A percentile compares a stretch with the other conserved stretches of the same genome.
Conservation (phyloP, 2,888 invertebrate species). For the Pheosia tremula region DNA sequence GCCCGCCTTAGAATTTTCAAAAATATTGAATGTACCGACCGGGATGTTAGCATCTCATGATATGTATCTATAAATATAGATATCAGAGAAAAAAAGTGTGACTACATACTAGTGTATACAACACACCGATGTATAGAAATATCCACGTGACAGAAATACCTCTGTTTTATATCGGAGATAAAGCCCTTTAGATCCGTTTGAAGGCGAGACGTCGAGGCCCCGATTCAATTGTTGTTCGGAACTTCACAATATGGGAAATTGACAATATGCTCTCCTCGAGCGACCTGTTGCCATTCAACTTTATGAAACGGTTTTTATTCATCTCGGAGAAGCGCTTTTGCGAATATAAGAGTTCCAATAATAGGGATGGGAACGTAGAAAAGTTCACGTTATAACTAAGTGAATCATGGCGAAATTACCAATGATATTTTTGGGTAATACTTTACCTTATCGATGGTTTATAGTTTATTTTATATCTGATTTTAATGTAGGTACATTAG, state of each 20-base stretch:
- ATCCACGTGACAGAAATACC: conserved; percentile 38
- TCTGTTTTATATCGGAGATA: conserved; percentile 51
- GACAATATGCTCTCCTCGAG: conserved; percentile 57
- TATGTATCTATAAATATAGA: too few species aligned
- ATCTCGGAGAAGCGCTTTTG: conserved; percentile 15
- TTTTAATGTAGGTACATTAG: too few species aligned
- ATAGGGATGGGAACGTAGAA: background rate
- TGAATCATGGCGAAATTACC: too few species aligned
- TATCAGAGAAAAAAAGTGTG: too few species aligned
- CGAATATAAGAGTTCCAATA: conserved; percentile 1
- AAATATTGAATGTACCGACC: too few species aligned
- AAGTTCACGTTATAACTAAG: background rate
- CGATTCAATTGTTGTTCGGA: conserved; percentile 61
- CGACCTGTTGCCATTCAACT: conserved; percentile 60
- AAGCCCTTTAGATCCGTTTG: conserved; percentile 62
- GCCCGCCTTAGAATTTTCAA: too few species aligned
- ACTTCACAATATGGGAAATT: conserved; percentile 64
- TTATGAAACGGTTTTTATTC: conserved; percentile 45
- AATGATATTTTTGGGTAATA: too few species aligned
- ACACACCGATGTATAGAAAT: conserved; percentile 10
- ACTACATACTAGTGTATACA: background rate
- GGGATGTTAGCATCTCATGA: too few species aligned
- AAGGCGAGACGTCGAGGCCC: conserved; percentile 49
- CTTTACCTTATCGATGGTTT: too few species aligned
- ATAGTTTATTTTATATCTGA: too few species aligned